Evolutionary conservation across 2,113 vertebrate species (phyloP).

Genomic region (Struthio camelus): DNA sequence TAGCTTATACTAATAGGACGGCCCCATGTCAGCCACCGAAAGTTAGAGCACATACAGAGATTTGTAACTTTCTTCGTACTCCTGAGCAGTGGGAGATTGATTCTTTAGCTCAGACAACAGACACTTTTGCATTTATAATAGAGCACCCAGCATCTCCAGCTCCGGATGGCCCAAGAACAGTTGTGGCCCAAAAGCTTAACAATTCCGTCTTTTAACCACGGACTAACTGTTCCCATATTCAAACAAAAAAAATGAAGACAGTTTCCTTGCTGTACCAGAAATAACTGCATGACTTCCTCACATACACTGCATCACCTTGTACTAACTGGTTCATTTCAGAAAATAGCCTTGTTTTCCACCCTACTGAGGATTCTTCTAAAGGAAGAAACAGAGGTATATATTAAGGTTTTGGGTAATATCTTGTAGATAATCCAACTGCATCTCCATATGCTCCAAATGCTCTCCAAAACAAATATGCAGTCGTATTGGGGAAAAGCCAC

Average conservation of each 20-base stretch:
- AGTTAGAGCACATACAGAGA: background rate
- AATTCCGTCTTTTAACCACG: background rate
- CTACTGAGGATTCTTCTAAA: background rate
- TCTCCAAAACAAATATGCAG: background rate
- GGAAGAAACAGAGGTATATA: background rate
- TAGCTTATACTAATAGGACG: background rate
- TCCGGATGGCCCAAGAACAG: background rate
- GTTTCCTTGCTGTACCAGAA: background rate
- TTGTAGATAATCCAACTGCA: background rate
- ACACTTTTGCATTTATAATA: background rate
- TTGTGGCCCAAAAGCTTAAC: background rate
- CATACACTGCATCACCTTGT: fast-evolving
- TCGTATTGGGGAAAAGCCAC: background rate
- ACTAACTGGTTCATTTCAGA: background rate
- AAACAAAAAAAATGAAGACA: background rate
- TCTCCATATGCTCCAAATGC: no score
- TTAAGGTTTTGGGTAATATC: background rate
- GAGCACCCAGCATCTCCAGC: background rate
- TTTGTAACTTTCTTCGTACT: background rate
- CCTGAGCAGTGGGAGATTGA: background rate
- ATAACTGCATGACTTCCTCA: background rate
- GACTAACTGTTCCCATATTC: background rate
- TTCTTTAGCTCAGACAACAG: background rate
- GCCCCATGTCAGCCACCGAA: background rate
- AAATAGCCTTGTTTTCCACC: background rate